Percentiles rank a stretch among this genome's conserved stretches.
phyloP scores from a whole-genome alignment of 2,797 vertebrate species.

The Carapus acus region DNA sequence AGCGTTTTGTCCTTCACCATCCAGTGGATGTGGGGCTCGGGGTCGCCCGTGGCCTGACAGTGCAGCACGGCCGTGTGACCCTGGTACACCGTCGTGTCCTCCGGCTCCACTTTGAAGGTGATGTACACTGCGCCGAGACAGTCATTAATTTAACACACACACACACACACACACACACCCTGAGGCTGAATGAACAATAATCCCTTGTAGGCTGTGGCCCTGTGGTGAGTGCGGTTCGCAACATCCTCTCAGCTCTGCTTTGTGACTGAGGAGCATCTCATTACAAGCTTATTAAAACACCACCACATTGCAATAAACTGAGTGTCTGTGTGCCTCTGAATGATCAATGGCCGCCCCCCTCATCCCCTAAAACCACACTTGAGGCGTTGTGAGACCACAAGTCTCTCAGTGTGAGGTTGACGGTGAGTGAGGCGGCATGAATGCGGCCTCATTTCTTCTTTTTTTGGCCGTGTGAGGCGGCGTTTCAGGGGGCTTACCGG shows the following conservation, averaged over 20 bases:
- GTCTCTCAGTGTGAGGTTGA: slow-evolving; percentile 8
- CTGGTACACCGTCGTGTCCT: slow-evolving; percentile 91
- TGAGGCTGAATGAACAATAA: slow-evolving; percentile 4
- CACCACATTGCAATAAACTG: slow-evolving; percentile 32
- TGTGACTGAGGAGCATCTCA: slow-evolving; percentile 29
- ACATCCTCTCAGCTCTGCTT: slow-evolving; percentile 19
- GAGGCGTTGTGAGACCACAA: slow-evolving; percentile 26
- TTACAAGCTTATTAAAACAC: slow-evolving; percentile 39
- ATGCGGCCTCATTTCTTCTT: neutral
- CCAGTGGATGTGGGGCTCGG: slow-evolving; percentile 89
- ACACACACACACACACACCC: neutral
- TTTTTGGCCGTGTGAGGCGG: neutral
- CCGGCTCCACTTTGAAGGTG: slow-evolving; percentile 87
- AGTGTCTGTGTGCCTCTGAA: slow-evolving; percentile 16
- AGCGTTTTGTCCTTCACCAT: slow-evolving; percentile 86
- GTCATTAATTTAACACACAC: neutral
- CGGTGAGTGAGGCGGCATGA: slow-evolving; percentile 11
- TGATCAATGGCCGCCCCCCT: slow-evolving; percentile 28
- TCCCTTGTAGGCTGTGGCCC: slow-evolving; percentile 4
- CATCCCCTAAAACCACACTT: slow-evolving; percentile 22
- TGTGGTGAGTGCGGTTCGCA: slow-evolving; percentile 33
- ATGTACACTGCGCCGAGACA: slow-evolving; percentile 76
- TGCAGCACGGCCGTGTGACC: slow-evolving; percentile 90
- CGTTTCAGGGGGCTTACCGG: slow-evolving; percentile 71
- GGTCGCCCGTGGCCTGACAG: slow-evolving; percentile 91